Percentiles rank a stretch among this genome's conserved stretches.
Evolutionary conservation across 1,140 invertebrate species (phyloP).

Genomic region (Tetragonula clypearis): DNA sequence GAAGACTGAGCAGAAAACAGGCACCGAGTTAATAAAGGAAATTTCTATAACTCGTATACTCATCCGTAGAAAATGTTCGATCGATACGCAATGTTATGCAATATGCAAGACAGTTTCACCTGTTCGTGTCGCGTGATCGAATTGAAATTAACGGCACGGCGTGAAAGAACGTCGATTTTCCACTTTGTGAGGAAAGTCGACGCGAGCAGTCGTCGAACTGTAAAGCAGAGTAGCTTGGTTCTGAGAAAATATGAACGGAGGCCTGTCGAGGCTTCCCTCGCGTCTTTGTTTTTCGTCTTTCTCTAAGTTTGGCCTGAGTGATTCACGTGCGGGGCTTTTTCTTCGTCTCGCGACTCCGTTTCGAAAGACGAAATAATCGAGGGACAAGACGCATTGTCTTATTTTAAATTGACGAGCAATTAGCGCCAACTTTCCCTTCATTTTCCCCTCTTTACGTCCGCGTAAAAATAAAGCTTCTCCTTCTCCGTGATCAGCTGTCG

Average conservation of each 20-base stretch:
- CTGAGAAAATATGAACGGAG: constrained; percentile 24
- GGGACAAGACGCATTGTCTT: constrained; percentile 8
- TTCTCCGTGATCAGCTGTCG: too few species aligned
- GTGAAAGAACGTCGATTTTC: constrained; percentile 16
- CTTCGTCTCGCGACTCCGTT: constrained; percentile 24
- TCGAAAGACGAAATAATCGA: constrained; percentile 33
- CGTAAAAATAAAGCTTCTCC: too few species aligned
- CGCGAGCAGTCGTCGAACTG: background rate
- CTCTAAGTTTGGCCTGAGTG: constrained; percentile 39
- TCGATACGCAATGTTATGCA: too few species aligned
- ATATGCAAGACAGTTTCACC: background rate
- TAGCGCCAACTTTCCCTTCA: background rate
- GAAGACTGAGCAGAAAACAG: too few species aligned
- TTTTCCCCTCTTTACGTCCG: background rate
- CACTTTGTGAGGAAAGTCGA: constrained; percentile 6
- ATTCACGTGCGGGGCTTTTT: constrained; percentile 45
- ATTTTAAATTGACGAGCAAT: constrained; percentile 28
- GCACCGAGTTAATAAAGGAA: too few species aligned
- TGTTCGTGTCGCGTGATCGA: constrained; percentile 23
- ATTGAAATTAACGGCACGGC: constrained; percentile 18
- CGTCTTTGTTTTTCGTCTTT: constrained; percentile 13
- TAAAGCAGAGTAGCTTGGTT: background rate
- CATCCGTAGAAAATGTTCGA: too few species aligned
- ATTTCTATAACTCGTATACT: too few species aligned
- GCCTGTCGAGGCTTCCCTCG: background rate